Percentiles rank a stretch among this genome's conserved stretches.
Evolutionary conservation across 2,113 vertebrate species (phyloP).

Genomic region (Sylvietta virens): DNA sequence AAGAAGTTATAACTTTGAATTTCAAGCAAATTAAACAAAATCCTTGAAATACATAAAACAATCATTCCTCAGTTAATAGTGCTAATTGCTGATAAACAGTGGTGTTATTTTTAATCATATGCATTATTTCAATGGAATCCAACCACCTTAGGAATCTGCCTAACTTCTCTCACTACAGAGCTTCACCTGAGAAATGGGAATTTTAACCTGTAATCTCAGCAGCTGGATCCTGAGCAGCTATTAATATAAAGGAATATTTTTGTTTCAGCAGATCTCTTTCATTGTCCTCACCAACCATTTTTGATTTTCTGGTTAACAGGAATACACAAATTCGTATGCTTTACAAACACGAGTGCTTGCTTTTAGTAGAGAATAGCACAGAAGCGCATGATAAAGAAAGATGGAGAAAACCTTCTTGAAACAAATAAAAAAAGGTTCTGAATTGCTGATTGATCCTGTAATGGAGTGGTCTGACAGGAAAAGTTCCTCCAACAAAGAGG

Average conservation of each 20-base stretch:
- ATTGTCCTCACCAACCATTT: background rate
- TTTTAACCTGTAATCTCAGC: background rate
- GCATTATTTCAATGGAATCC: background rate
- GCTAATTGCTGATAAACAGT: background rate
- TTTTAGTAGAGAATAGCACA: background rate
- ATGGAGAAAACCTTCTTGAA: background rate
- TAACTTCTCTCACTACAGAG: background rate
- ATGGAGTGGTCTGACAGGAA: background rate
- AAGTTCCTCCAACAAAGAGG: background rate
- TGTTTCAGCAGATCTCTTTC: background rate
- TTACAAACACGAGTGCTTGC: background rate
- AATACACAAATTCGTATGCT: background rate
- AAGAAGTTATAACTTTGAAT: background rate
- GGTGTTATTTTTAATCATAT: background rate
- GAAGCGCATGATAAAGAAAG: background rate
- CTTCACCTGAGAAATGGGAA: background rate
- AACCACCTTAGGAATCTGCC: background rate
- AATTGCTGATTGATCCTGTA: background rate
- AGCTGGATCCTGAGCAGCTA: background rate
- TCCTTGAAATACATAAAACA: accelerated
- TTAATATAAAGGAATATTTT: background rate
- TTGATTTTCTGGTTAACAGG: background rate
- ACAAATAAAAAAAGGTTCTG: background rate
- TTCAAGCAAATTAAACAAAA: background rate
- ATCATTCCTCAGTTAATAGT: background rate